Evolutionary conservation across 2,797 vertebrate species (phyloP), one percentile per base, ranked within the genome.

Genomic region (Vespertilio murinus): DNA sequence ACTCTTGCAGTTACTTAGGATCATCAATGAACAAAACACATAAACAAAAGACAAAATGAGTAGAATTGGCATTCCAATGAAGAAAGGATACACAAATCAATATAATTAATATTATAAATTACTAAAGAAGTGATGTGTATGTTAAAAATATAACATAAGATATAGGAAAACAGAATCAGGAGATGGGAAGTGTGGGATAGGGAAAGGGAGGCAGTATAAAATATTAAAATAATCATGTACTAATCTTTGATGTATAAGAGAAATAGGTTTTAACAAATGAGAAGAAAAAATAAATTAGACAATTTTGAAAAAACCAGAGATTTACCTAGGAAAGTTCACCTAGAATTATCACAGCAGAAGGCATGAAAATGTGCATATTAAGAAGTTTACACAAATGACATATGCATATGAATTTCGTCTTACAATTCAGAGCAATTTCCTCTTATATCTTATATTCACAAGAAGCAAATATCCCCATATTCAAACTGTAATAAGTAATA

Each of bases 241-340:
- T 40, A 90, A 78, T 54, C 33, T 94, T 67, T 94, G 30, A 61
- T 61, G 8, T 45, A 16, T 64, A 28, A 71, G 84, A 91, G 30
- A 78, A 90, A 71, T 16, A 59, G 25, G 30, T 82, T 83, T 89
- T 45, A 91, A 95, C n/a, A 80, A 81, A 64, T 6, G 49, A 30
- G 9, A 94, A 74, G 25, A 82, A 61, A 33, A 92, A n/a, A 42
- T 64, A 69, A 49, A 88, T 95, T 23, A 80, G 56, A 71, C 65
- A 73, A 67, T 61, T 90, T 75, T 78, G 52, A 82, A n/a, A 78
- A 93, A 74, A 74, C 33, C 42, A 87, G 64, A 73, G 20, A 56
- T 49, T 67, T 22, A 45, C 5, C 49, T 42, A 90, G 33, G 35
- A 93, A 90, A 88, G 9, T 6, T 75, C 67, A 74, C 18, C 23